phyloP scores from a whole-genome alignment of 2,888 invertebrate genomes.

The Melanotus villosus region DNA sequence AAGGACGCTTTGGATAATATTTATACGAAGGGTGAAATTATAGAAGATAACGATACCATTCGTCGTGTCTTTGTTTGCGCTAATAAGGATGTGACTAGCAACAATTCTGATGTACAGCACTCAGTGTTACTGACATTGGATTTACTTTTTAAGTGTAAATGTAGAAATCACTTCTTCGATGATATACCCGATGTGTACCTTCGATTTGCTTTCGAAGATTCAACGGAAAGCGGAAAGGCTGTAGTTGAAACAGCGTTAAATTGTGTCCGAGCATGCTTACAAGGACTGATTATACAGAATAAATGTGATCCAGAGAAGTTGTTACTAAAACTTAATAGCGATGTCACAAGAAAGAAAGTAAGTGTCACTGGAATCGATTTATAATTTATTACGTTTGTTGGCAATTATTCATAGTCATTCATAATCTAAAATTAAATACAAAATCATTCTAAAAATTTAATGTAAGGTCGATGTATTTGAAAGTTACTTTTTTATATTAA shows the following conservation, averaged over 20 bases:
- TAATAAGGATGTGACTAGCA: not conserved
- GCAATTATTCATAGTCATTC: too few species aligned
- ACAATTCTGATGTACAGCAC: not conserved
- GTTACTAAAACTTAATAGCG: not conserved
- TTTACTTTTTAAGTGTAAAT: not conserved
- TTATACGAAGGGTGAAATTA: not conserved
- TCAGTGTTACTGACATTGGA: not conserved
- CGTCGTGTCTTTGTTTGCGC: not conserved
- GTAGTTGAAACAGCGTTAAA: not conserved
- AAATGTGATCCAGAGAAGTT: not conserved
- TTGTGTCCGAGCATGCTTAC: not conserved
- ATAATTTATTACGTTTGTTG: too few species aligned
- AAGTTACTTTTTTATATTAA: too few species aligned
- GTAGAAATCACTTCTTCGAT: not conserved
- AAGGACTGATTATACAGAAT: conserved; percentile 4
- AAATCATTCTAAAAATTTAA: too few species aligned
- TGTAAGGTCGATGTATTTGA: too few species aligned
- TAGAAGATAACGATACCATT: not conserved
- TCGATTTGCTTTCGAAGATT: not conserved
- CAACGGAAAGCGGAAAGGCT: not conserved
- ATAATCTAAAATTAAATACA: too few species aligned
- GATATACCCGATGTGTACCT: conserved; percentile 9
- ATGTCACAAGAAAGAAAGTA: not conserved
- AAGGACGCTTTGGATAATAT: not conserved
- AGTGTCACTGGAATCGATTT: too few species aligned